Base-by-base conservation (phyloP, 2,797 vertebrate species). In the Microctenopoma steveboyesi region DNA sequence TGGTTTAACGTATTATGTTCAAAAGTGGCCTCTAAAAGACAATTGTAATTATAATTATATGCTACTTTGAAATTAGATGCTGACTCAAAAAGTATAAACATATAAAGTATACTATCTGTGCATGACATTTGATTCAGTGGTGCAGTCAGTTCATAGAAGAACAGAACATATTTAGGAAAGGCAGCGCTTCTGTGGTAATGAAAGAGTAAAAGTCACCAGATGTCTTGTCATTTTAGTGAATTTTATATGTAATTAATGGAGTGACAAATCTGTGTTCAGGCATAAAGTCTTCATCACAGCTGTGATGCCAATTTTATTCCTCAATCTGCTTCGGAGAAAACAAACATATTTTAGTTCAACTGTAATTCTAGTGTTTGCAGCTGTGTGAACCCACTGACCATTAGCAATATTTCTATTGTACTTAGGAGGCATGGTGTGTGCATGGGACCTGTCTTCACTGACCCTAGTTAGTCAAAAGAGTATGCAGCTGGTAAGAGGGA, bases 381-480 rank as follows among this genome's bases (percentile, higher is more conserved):
- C 73, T 39, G 50, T 30, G 33, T 65, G 56, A 81, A 69, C 68
- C 55, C 43, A 1, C 28, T 76, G 75, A 76, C 72, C 7, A 18
- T 64, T 66, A 39, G 48, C 8, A 7, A 30, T 55, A 55, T 71
- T 64, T 59, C n/a, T 54, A 54, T 15, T 35, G 50, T 55, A n/a
- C 56, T 70, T 66, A 54, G 51, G 65, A 65, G 39, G 33, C 22
- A 11, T 33, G 46, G 66, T 66, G 49, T 65, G 42, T 43, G 63
- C 61, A 46, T 58, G 50, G 47, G 82, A 72, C 55, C 71, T 85
- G 81, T 86, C 83, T 75, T 53, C 76, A 66, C 74, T 46, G 59
- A 60, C 76, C 87, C 62, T 52, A 72, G 55, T 79, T 72, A 81
- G 81, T 72, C 66, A 72, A 42, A 59, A 68, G 50, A 76, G 58